Conservation (phyloP, 2,888 invertebrate genomes). For the Dichetophora obliterata region DNA sequence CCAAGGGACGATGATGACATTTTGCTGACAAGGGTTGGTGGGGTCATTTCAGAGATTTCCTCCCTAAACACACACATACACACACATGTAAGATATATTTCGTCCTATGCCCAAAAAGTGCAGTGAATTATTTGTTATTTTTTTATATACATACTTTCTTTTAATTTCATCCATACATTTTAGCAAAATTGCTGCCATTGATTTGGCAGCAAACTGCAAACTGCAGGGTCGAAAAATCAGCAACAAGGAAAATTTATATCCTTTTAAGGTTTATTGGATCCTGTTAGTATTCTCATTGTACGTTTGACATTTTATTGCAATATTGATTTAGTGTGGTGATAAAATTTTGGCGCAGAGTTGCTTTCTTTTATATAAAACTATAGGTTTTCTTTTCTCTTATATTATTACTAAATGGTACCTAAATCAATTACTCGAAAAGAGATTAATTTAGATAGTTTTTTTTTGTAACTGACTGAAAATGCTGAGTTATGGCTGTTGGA, state of each 20-base stretch:
- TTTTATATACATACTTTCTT: not conserved
- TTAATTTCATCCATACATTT: constrained; percentile 8
- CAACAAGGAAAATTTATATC: constrained; percentile 29
- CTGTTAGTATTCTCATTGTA: constrained; percentile 33
- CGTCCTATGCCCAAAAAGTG: not conserved
- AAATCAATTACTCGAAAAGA: not conserved
- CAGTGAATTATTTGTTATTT: constrained; percentile 6
- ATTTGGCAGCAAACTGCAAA: not conserved
- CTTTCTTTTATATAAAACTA: not conserved
- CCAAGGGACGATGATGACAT: constrained; percentile 1
- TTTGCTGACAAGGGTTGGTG: constrained; percentile 22
- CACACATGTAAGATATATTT: no score
- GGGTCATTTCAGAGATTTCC: not conserved
- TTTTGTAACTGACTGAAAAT: no score
- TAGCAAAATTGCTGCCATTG: constrained; percentile 19
- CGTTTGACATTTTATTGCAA: constrained; percentile 30
- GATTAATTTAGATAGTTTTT: not conserved
- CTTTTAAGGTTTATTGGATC: constrained; percentile 35
- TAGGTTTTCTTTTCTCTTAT: not conserved
- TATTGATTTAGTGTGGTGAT: constrained; percentile 34
- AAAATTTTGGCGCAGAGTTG: not conserved
- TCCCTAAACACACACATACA: no score
- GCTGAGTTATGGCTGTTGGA: no score
- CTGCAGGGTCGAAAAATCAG: not conserved
- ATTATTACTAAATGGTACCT: no score